Conservation (phyloP, 2,113 vertebrate species). For the Antechinus flavipes region DNA sequence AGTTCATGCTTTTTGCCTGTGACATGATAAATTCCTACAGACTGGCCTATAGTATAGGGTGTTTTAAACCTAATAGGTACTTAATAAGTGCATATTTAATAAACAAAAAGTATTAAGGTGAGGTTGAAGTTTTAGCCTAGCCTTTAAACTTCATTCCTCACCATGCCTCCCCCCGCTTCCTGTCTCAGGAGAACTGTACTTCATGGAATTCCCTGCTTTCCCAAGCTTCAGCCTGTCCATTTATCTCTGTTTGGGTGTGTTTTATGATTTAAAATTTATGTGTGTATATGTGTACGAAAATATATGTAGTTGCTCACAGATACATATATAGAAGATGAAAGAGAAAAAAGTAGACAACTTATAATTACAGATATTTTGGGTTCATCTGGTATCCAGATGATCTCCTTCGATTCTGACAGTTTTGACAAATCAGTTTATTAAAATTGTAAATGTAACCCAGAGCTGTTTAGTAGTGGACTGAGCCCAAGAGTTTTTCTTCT, state of each 20-base stretch:
- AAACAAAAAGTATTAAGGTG: neutral
- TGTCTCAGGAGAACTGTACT: constrained; percentile 72
- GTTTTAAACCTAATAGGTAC: neutral
- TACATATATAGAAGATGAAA: constrained; percentile 84
- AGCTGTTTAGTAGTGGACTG: constrained; percentile 75
- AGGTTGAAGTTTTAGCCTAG: neutral
- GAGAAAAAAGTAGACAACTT: constrained; percentile 85
- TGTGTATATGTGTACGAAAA: constrained; percentile 75
- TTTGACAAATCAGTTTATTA: constrained; percentile 90
- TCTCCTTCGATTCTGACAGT: constrained; percentile 84
- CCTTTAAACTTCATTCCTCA: neutral
- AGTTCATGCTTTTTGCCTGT: neutral
- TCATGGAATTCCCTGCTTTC: constrained; percentile 53
- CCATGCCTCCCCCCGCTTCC: neutral
- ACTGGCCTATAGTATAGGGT: neutral
- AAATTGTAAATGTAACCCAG: constrained; percentile 84
- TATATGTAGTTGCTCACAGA: constrained; percentile 75
- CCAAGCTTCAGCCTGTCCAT: constrained; percentile 72
- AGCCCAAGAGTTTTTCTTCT: constrained; percentile 71
- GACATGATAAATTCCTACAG: neutral
- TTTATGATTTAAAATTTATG: constrained; percentile 77
- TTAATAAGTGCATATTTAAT: neutral
- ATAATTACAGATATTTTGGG: constrained; percentile 85
- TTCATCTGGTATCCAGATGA: constrained; percentile 89
- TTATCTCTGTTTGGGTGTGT: constrained; percentile 8